Conservation (phyloP, 2,888 invertebrate genomes). For the Synergus japonicus region DNA sequence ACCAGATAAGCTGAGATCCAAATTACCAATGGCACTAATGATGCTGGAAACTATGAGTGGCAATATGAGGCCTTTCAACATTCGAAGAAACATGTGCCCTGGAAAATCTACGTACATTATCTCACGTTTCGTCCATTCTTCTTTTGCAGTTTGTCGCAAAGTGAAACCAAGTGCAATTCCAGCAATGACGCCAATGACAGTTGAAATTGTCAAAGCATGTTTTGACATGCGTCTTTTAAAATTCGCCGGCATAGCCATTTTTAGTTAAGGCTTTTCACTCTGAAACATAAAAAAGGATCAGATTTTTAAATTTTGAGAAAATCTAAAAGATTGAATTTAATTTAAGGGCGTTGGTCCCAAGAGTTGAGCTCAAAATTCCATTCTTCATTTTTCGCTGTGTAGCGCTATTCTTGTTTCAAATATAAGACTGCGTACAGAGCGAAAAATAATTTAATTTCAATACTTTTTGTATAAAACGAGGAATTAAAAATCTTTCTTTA, state of each 20-base stretch:
- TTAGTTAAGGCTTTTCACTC: neutral
- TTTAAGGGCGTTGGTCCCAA: too few species aligned
- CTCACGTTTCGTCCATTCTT: conserved; percentile 87
- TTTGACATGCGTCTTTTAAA: conserved; percentile 22
- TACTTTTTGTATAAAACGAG: too few species aligned
- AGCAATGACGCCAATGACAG: conserved; percentile 44
- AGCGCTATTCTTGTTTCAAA: too few species aligned
- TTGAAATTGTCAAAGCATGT: conserved; percentile 20
- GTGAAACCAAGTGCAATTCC: conserved; percentile 65
- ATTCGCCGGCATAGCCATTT: conserved; percentile 14
- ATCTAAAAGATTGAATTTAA: neutral
- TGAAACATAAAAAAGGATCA: neutral
- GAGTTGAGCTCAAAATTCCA: too few species aligned
- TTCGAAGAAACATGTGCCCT: conserved; percentile 95
- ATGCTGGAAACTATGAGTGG: conserved; percentile 95
- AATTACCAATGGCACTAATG: conserved; percentile 80
- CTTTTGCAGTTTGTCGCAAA: conserved; percentile 57
- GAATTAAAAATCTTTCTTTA: too few species aligned
- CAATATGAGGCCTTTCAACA: conserved; percentile 95
- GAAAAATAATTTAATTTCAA: too few species aligned
- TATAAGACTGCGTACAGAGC: too few species aligned
- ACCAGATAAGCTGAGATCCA: conserved; percentile 68
- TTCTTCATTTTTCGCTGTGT: too few species aligned
- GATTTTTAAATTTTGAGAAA: neutral
- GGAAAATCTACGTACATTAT: conserved; percentile 96